Conservation (phyloP, 2,113 vertebrate genomes). For the Chloroceryle aenea region DNA sequence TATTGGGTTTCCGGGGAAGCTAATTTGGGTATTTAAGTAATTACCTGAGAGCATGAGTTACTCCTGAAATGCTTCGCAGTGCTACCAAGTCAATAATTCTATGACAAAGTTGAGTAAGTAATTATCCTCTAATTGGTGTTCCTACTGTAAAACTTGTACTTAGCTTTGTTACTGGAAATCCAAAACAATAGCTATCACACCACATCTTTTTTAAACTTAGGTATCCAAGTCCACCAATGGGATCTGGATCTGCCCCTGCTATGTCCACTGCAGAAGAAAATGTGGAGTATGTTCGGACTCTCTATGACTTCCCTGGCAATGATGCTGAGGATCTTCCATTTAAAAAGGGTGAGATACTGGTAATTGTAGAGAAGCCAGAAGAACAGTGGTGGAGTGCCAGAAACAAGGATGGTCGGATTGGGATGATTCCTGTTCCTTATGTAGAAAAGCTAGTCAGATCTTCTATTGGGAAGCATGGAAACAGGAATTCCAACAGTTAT, state of each 20-base stretch:
- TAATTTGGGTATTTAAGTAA: neutral
- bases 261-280: constrained; percentile 84
- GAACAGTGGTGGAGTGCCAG: constrained; percentile 99
- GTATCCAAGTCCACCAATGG: constrained; percentile 84
- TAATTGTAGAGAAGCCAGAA: constrained; percentile 96
- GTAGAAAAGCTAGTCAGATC: constrained; percentile 93
- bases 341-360: constrained; percentile 94
- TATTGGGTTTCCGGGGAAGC: neutral
- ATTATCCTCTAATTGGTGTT: neutral
- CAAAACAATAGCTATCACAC: neutral
- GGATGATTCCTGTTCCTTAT: constrained; percentile 98
- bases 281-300: constrained; percentile 94
- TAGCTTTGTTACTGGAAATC: neutral
- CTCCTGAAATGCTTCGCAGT: neutral
- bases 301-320: constrained; percentile 96
- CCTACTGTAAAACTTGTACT: neutral
- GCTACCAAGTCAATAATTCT: neutral
- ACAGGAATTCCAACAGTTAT: constrained; percentile 96
- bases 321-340: constrained; percentile 98
- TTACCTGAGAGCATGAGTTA: neutral
- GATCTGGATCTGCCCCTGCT: constrained; percentile 76
- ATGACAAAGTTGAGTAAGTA: neutral
- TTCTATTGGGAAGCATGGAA: constrained; percentile 82
- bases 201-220: constrained; percentile 63
- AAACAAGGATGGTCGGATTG: constrained; percentile 92